Conservation (phyloP, 2,113 vertebrate species). For the Pelvicachromis taeniatus region DNA sequence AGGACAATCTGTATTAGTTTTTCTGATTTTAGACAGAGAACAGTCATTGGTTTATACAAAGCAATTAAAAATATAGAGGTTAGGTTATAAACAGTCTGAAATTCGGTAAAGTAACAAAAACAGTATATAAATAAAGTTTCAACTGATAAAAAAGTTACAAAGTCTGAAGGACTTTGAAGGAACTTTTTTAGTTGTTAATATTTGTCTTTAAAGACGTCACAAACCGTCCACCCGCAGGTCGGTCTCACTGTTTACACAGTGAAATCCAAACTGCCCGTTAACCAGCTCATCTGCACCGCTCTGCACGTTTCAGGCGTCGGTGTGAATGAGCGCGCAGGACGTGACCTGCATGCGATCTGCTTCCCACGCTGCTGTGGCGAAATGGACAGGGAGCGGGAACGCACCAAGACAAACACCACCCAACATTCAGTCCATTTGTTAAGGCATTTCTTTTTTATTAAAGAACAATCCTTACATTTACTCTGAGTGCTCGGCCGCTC, state of each 20-base stretch:
- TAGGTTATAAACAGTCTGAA: neutral
- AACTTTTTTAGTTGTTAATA: neutral
- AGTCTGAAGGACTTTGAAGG: neutral
- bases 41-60: neutral
- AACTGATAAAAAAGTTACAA: neutral
- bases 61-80: neutral
- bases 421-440: neutral
- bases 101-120: neutral
- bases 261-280: neutral
- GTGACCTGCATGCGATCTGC: neutral
- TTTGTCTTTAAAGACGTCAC: neutral
- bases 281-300: neutral
- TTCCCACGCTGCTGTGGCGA: constrained; percentile 26
- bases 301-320: neutral
- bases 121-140: neutral
- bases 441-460: neutral
- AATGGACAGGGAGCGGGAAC: neutral
- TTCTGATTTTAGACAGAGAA: neutral
- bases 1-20: neutral
- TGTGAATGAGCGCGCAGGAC: neutral
- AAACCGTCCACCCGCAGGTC: neutral
- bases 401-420: neutral
- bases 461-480: neutral
- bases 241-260: neutral
- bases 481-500: constrained; percentile 1